phyloP scores from a whole-genome alignment of 2,797 vertebrate genomes.

The Sphaeramia orbicularis region DNA sequence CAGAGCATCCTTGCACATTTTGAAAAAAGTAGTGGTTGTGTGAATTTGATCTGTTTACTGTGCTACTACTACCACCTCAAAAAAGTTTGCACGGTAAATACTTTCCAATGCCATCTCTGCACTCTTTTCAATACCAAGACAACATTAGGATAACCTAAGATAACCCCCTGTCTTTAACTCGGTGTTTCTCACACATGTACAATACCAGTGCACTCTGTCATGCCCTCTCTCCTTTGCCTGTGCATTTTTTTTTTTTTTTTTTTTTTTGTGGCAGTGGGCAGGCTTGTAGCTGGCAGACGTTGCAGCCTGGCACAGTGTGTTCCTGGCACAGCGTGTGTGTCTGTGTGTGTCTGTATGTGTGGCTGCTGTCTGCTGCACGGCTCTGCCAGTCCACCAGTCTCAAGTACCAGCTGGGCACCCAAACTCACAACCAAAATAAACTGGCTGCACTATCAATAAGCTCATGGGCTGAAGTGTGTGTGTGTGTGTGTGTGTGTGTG shows the following conservation, averaged over 20 bases:
- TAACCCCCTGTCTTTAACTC: conserved; percentile 9
- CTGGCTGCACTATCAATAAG: conserved; percentile 63
- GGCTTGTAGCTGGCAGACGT: conserved; percentile 72
- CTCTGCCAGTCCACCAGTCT: conserved; percentile 79
- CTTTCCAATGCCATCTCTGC: conserved; percentile 2
- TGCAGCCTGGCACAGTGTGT: conserved; percentile 70
- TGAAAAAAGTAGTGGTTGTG: background rate
- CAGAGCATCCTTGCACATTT: background rate
- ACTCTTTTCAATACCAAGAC: conserved; percentile 4
- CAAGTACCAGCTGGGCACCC: conserved; percentile 85
- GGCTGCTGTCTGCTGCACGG: conserved; percentile 71
- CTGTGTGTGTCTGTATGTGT: conserved; percentile 31
- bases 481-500: conserved; percentile 38
- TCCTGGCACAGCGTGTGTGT: conserved; percentile 59
- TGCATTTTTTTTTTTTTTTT: conserved; percentile 56
- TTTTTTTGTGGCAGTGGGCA: conserved; percentile 65
- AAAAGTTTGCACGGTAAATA: conserved; percentile 12
- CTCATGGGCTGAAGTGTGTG: conserved; percentile 50
- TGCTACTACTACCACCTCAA: background rate
- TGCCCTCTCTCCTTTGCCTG: conserved; percentile 54
- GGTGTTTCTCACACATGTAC: conserved; percentile 5
- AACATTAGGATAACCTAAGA: conserved; percentile 9
- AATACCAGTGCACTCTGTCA: conserved; percentile 40
- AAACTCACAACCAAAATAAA: conserved; percentile 82
- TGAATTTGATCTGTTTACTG: conserved; percentile 3